phyloP scores from a whole-genome alignment of 2,888 invertebrate species.

The Therioaphis trifolii region DNA sequence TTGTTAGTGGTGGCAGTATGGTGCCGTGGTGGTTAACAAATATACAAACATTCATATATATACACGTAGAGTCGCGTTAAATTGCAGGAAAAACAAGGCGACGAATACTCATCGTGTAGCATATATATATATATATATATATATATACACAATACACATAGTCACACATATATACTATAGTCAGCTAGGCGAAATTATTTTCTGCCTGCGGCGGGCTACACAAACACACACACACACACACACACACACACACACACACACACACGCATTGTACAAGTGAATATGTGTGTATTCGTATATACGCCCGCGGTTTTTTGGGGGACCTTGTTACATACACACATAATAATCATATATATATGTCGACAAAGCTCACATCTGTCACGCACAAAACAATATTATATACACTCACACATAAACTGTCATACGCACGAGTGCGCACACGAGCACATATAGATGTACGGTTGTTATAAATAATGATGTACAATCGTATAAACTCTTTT shows the following conservation, averaged over 20 bases:
- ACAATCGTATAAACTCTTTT: background rate
- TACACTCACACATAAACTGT: background rate
- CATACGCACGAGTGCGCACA: too few relatives aligned
- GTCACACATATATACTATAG: background rate
- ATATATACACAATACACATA: too few relatives aligned
- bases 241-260: background rate
- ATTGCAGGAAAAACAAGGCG: conserved; percentile 58
- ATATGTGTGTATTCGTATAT: background rate
- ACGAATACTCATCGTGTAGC: conserved; percentile 22
- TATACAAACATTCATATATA: conserved; percentile 13
- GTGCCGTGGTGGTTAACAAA: conserved; percentile 45
- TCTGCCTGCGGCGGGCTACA: conserved; percentile 43
- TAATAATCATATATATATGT: background rate
- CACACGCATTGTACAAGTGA: background rate
- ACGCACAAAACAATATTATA: conserved; percentile 17
- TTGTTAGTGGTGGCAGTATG: conserved; percentile 31
- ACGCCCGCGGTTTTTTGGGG: conserved; percentile 17
- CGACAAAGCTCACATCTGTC: conserved; percentile 40
- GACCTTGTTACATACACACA: background rate
- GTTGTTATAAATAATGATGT: background rate
- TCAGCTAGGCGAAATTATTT: conserved; percentile 40
- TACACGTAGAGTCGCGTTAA: background rate
- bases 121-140: background rate
- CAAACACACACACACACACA: conserved; percentile 10
- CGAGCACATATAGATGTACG: too few relatives aligned